Base-by-base conservation (phyloP, 2,888 invertebrate genomes). In the Hemithea aestivaria region DNA sequence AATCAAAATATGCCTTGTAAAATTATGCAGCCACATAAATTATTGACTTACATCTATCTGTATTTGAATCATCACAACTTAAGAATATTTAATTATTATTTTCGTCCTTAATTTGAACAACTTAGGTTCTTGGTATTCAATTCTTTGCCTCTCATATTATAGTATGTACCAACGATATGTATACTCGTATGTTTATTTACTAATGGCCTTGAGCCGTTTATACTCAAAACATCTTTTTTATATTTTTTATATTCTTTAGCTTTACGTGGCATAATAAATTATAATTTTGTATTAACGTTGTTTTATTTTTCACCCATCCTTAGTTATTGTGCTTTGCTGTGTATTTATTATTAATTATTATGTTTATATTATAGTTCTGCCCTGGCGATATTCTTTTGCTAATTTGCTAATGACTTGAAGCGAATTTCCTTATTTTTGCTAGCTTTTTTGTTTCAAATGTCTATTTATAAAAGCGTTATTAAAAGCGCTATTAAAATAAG, bases 221-320 rank as follows among this genome's bases (percentile, higher is more conserved):
- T 81, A 82, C 80, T 82, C 80, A 76, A 63, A 64, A 54, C 59
- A 66, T 72, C 67, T 52, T 40, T 40, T 48, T 42, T 43, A 37
- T 73, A 70, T 72, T 73, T 76, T n/a, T 75, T 77, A 73, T 75
- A 71, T 74, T 69, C 59, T 66, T 58, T 82, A 82, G 74, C 63
- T 75, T 71, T 77, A 74, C 67, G 66, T 68, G 59, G 73, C 61
- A 62, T 69, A 83, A 78, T 83, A 84, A 84, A 83, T 81, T 81
- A 83, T 83, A 82, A 73, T 74, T 81, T 80, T 77, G 53, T 74
- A 81, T 40, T 21, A 37, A 23, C 44, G 48, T 58, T 48, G 66
- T 79, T 78, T 78, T 58, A 66, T 67, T 68, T 58, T 4, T 8
- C 20, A 12, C 27, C 7, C 22, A 6, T 27, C 26, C 27, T 20